Base-by-base conservation (phyloP, 2,888 invertebrate species). In the Philaethria dido region DNA sequence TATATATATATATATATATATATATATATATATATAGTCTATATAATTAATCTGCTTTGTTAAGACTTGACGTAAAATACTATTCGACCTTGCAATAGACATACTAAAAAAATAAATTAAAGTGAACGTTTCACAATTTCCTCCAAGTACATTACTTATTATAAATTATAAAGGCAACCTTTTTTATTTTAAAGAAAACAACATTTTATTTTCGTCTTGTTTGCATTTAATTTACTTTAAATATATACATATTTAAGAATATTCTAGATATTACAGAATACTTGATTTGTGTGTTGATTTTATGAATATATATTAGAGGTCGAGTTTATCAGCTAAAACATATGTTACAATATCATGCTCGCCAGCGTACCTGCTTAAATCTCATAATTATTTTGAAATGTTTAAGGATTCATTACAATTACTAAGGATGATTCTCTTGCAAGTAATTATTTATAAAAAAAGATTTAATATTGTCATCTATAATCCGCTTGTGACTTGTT, bases 401-500 rank as follows among this genome's bases (percentile, higher is more conserved):
- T 13, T 39, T 11, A 11, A 13, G 13, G 13, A 13, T 39, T 33
- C 5, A 33, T 8, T 8, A 33, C 1, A 33, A n/a, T n/a, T n/a
- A n/a, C n/a, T n/a, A n/a, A n/a, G n/a, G n/a, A n/a, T n/a, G n/a
- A n/a, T n/a, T n/a, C n/a, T n/a, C n/a, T n/a, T n/a, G n/a, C n/a
- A n/a, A n/a, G n/a, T n/a, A n/a, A n/a, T n/a, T n/a, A n/a, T n/a
- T n/a, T 13, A 5, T 4, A 48, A 14, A 48, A 13, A 13, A 1
- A 8, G 4, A 48, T 5, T 48, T 16, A 33, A 55, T 18, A 55
- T 36, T 33, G 13, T 33, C 5, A 16, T 55, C 20, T 36, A n/a
- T 50, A 3, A 3, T 50, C 16, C 25, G n/a, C 50, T 50, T 50
- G 25, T 25, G 50, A 29, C n/a, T 9, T 50, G 25, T 16, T 77